A percentile compares a stretch with the other conserved stretches of the same genome.
phyloP scores from a whole-genome alignment of 2,113 vertebrate genomes.

The Ameiurus melas region DNA sequence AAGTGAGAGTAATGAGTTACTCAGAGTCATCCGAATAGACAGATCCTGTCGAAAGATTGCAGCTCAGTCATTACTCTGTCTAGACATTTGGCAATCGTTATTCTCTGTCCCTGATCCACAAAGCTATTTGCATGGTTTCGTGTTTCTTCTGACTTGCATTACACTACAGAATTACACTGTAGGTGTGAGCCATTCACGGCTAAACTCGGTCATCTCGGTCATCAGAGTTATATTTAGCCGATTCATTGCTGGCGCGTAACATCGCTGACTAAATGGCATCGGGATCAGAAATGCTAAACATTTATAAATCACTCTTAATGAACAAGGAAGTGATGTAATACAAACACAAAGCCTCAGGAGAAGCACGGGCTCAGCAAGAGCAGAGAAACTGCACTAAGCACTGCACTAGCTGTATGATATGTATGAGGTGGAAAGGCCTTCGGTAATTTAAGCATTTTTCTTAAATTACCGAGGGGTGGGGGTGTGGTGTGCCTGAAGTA shows the following conservation, averaged over 20 bases:
- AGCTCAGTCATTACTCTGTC: conserved; percentile 45
- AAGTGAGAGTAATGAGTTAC: conserved; percentile 28
- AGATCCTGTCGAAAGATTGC: conserved; percentile 47
- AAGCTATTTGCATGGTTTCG: neutral
- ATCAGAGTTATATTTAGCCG: neutral
- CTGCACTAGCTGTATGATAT: neutral
- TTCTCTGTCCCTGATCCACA: conserved; percentile 25
- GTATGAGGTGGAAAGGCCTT: neutral
- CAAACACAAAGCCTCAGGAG: neutral
- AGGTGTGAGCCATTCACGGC: conserved; percentile 10
- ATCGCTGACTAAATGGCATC: neutral
- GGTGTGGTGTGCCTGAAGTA: too few species aligned
- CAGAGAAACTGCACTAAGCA: neutral
- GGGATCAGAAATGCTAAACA: neutral
- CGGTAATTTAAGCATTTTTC: neutral
- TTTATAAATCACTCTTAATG: conserved; percentile 11
- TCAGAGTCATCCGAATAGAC: conserved; percentile 47
- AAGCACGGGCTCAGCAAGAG: neutral
- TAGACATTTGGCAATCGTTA: conserved; percentile 16
- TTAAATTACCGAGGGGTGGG: too few species aligned
- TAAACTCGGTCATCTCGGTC: neutral
- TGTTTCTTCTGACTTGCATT: neutral
- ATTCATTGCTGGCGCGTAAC: neutral
- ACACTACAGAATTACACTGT: neutral
- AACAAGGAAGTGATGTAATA: neutral